Conservation (phyloP, 2,797 vertebrate genomes). For the Mormyrops boulengeri region DNA sequence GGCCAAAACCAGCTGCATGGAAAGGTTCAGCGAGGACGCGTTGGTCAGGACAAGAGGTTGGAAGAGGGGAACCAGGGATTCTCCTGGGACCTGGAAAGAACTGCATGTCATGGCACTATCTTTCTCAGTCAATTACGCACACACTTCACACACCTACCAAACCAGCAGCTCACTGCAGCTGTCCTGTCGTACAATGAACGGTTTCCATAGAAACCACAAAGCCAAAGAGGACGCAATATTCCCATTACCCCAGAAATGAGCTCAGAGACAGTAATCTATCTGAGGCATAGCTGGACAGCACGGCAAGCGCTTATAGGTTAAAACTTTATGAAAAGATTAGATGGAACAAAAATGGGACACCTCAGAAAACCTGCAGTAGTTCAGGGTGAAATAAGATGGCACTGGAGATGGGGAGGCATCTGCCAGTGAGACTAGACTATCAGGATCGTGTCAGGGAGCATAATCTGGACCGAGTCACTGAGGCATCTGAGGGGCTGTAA, state of each 20-base stretch:
- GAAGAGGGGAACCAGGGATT: constrained; percentile 52
- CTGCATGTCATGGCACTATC: neutral
- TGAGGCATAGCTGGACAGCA: neutral
- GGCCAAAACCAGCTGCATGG: constrained; percentile 51
- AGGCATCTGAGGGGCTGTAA: neutral
- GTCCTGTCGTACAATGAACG: neutral
- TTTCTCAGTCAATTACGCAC: neutral
- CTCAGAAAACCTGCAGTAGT: neutral
- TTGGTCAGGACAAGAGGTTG: constrained; percentile 71
- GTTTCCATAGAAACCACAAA: neutral
- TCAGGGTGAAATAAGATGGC: neutral
- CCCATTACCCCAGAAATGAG: neutral
- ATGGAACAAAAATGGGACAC: neutral
- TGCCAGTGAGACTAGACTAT: neutral
- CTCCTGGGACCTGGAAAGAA: constrained; percentile 52
- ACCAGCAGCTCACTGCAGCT: neutral
- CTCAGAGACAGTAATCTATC: neutral
- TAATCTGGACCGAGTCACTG: neutral
- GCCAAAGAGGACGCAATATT: neutral
- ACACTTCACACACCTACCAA: neutral
- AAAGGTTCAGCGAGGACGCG: constrained; percentile 62
- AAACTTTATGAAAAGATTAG: neutral
- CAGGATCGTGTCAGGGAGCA: neutral
- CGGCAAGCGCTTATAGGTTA: neutral
- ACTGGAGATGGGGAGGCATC: neutral